Conservation (phyloP, 2,888 invertebrate genomes). For the Malachius bipustulatus region DNA sequence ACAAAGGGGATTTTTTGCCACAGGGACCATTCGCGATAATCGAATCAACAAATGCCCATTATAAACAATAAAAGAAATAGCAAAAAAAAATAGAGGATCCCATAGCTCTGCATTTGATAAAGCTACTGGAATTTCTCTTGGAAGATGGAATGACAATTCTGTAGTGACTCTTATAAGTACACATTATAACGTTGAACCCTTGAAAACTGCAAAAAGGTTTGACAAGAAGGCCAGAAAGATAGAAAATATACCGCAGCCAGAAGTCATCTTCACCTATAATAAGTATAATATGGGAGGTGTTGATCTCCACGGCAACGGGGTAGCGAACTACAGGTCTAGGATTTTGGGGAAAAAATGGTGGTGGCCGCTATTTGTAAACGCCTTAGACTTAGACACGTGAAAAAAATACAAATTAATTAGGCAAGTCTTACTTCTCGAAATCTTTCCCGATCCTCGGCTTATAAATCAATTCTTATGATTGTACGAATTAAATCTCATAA, state of each 20-base stretch:
- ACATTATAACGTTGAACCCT: constrained; percentile 4
- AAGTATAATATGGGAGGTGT: constrained; percentile 17
- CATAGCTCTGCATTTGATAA: constrained; percentile 5
- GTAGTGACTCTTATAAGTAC: constrained; percentile 6
- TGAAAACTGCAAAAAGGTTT: constrained; percentile 4
- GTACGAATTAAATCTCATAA: too few relatives aligned
- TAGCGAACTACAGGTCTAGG: constrained; percentile 19
- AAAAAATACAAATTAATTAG: too few relatives aligned
- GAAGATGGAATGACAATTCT: constrained; percentile 5
- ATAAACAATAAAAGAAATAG: constrained; percentile 4
- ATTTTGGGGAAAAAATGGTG: constrained; percentile 18
- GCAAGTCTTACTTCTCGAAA: too few relatives aligned
- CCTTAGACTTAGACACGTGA: too few relatives aligned
- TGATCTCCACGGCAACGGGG: constrained; percentile 16
- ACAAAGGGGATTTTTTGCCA: constrained; percentile 2
- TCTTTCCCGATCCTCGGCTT: too few relatives aligned
- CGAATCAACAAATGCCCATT: constrained; percentile 3
- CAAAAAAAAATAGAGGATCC: constrained; percentile 2
- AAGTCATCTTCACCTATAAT: constrained; percentile 8
- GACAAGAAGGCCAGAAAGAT: not conserved
- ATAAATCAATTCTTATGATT: too few relatives aligned
- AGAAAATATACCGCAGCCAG: constrained; percentile 3
- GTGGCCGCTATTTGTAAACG: constrained; percentile 21
- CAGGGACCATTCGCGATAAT: constrained; percentile 2
- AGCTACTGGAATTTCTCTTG: constrained; percentile 4